Percentiles rank a stretch among this genome's conserved stretches.
These are phyloP conservation scores for Knipowitschia caucasica DNA, from an alignment of 2,797 vertebrate species.

Conservation along the genomic window DNA sequence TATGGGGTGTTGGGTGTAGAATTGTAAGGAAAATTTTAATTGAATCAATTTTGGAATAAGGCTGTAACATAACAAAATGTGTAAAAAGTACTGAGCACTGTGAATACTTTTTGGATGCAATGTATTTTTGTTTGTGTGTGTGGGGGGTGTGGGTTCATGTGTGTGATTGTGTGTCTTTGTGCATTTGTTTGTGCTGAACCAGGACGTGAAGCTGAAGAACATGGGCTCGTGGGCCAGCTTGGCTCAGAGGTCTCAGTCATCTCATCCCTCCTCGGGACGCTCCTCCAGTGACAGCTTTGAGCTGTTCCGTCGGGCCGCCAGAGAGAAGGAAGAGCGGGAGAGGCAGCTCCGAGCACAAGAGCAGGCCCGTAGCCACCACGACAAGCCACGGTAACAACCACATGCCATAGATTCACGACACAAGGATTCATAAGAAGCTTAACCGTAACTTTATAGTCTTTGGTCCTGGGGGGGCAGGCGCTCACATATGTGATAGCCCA, in stretches of 20 bases:
- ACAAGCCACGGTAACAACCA: conserved; percentile 78
- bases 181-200: neutral
- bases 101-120: too few relatives aligned
- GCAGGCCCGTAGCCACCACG: conserved; percentile 77
- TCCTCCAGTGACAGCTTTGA: conserved; percentile 92
- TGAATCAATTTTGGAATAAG: too few relatives aligned
- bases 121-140: too few relatives aligned
- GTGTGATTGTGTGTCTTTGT: neutral
- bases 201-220: conserved; percentile 88
- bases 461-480: too few relatives aligned
- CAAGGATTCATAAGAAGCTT: too few relatives aligned
- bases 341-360: conserved; percentile 86
- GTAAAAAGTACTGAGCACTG: too few relatives aligned
- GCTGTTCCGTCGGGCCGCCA: conserved; percentile 83
- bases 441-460: too few relatives aligned
- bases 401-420: neutral
- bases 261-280: conserved; percentile 80
- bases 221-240: conserved; percentile 92
- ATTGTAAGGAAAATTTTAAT: too few relatives aligned
- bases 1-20: too few relatives aligned
- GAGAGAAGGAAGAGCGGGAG: conserved; percentile 90
- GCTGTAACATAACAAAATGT: too few relatives aligned
- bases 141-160: too few relatives aligned
- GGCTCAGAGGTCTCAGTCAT: conserved; percentile 84
- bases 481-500: too few relatives aligned